phyloP scores from a whole-genome alignment of 2,888 invertebrate species.

The Lithodes maja region DNA sequence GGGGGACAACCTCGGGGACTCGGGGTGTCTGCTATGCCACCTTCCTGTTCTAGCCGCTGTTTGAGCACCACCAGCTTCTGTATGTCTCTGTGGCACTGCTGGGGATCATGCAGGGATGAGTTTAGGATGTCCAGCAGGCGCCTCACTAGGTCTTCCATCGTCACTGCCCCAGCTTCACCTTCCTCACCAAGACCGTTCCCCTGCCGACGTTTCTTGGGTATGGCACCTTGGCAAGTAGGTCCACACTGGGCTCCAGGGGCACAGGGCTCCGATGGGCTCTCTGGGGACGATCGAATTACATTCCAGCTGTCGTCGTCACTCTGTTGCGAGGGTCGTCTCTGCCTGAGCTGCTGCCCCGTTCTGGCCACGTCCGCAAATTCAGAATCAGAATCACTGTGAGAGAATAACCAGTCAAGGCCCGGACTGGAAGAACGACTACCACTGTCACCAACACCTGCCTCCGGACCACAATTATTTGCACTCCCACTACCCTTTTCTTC shows the following conservation, averaged over 20 bases:
- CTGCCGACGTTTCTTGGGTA: constrained; percentile 72
- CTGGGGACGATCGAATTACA: constrained; percentile 58
- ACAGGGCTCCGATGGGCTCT: constrained; percentile 50
- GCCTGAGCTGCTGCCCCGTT: constrained; percentile 17
- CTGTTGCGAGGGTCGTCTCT: constrained; percentile 42
- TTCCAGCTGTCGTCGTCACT: constrained; percentile 63
- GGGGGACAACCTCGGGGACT: background rate
- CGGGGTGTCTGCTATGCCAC: constrained; percentile 43
- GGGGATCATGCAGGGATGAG: constrained; percentile 57
- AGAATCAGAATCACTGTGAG: constrained; percentile 62
- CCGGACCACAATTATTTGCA: constrained; percentile 28
- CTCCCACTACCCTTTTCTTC: constrained; percentile 11
- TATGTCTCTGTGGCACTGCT: constrained; percentile 56
- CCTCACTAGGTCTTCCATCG: constrained; percentile 58
- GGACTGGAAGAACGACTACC: constrained; percentile 61
- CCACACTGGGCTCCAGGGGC: constrained; percentile 39
- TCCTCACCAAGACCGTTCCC: constrained; percentile 51
- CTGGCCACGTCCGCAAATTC: constrained; percentile 59
- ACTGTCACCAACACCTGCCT: constrained; percentile 9
- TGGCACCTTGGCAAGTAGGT: constrained; percentile 65
- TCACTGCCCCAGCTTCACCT: constrained; percentile 35
- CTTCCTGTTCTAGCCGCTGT: constrained; percentile 53
- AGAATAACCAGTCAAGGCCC: constrained; percentile 66
- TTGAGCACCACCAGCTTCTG: constrained; percentile 65
- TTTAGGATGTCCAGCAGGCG: constrained; percentile 61